Evolutionary conservation across 2,888 invertebrate species (phyloP).

Genomic region (Drosophila mayaguana): DNA sequence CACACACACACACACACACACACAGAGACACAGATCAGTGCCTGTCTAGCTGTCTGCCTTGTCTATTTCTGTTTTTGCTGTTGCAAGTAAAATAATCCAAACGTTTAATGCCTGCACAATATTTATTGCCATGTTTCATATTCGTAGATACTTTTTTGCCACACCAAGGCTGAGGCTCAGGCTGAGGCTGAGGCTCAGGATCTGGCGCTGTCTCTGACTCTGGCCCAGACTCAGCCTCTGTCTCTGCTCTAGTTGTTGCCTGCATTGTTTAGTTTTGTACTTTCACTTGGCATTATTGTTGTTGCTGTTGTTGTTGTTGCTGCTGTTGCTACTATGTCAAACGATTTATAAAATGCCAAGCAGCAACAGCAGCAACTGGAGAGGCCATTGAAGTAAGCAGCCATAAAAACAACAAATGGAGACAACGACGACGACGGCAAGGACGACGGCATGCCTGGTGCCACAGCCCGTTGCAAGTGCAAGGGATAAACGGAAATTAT

Average conservation of each 20-base stretch:
- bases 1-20: conserved; percentile 9
- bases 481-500: conserved; percentile 78
- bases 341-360: conserved; percentile 78
- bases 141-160: conserved; percentile 67
- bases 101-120: conserved; percentile 81
- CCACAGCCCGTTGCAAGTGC: conserved; percentile 64
- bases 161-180: conserved; percentile 41
- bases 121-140: conserved; percentile 82
- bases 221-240: background rate
- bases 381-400: conserved; percentile 53
- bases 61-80: conserved; percentile 27
- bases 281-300: conserved; percentile 49
- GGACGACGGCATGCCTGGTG: conserved; percentile 31
- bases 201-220: background rate
- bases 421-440: conserved; percentile 13
- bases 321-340: conserved; percentile 68
- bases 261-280: conserved; percentile 63
- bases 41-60: conserved; percentile 13
- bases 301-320: conserved; percentile 42
- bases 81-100: conserved; percentile 70
- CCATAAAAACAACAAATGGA: conserved; percentile 58
- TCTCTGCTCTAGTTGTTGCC: conserved; percentile 28
- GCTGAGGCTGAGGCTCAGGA: conserved; percentile 4
- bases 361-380: conserved; percentile 38
- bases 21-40: conserved; percentile 44